A percentile compares a stretch with the other conserved stretches of the same genome.
Conservation (phyloP, 92 coral and sea anemone species). For the Blastomussa wellsi region DNA sequence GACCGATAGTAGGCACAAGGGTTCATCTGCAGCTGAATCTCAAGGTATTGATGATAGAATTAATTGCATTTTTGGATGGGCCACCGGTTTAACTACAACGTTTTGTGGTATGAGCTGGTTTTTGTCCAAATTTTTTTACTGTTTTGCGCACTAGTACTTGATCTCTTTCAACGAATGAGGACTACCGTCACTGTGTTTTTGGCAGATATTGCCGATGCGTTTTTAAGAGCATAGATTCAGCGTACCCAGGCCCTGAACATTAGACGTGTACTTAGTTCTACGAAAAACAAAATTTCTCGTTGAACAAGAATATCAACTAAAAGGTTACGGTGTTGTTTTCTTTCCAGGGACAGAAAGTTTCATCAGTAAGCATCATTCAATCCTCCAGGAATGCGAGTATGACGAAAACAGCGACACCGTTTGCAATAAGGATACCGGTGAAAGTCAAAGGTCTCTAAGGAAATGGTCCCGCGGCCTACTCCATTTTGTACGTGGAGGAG, state of each 20-base stretch:
- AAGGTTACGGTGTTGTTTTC: not conserved
- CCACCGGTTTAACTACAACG: slow-evolving; percentile 4
- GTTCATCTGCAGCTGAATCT: slow-evolving; percentile 25
- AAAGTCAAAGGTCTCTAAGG: slow-evolving; percentile 40
- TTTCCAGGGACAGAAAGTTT: slow-evolving; percentile 14
- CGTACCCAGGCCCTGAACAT: slow-evolving; percentile 7
- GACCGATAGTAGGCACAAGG: slow-evolving; percentile 3
- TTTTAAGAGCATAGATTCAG: slow-evolving; percentile 7
- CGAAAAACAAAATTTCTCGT: not conserved
- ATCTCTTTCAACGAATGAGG: not conserved
- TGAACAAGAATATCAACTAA: slow-evolving; percentile 11
- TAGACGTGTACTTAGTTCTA: not conserved
- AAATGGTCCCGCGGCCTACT: slow-evolving; percentile 58
- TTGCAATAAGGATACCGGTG: slow-evolving; percentile 53
- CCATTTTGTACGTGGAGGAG: slow-evolving; percentile 51
- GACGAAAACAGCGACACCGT: not conserved
- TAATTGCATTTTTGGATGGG: slow-evolving; percentile 21
- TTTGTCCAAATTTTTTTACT: not conserved
- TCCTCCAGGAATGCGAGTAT: slow-evolving; percentile 2
- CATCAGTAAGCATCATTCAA: slow-evolving; percentile 12
- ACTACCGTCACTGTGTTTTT: slow-evolving; percentile 14
- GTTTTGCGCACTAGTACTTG: not conserved
- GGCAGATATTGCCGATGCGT: slow-evolving; percentile 4
- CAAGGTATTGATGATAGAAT: slow-evolving; percentile 18
- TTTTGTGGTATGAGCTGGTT: not conserved